A percentile compares a stretch with the other conserved stretches of the same genome.
phyloP scores from a whole-genome alignment of 2,888 invertebrate genomes.

The Netelia virgata region DNA sequence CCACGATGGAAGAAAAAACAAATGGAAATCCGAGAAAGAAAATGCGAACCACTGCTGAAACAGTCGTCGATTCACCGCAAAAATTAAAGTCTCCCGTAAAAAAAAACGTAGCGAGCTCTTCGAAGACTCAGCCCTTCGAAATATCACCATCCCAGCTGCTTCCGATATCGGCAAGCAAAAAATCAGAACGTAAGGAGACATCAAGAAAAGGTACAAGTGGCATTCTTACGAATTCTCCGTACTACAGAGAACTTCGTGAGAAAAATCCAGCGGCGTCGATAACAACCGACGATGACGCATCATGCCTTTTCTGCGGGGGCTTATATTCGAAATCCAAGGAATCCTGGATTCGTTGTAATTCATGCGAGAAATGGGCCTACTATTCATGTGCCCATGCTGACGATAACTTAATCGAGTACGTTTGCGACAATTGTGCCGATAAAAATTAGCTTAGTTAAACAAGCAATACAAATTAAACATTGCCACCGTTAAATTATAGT shows the following conservation, averaged over 20 bases:
- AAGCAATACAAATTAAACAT: constrained; percentile 53
- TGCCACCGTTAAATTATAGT: constrained; percentile 55
- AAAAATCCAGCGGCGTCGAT: constrained; percentile 26
- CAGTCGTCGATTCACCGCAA: constrained; percentile 54
- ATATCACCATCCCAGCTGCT: constrained; percentile 19
- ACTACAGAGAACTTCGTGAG: constrained; percentile 32
- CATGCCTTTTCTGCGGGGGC: constrained; percentile 1
- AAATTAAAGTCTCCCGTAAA: constrained; percentile 53
- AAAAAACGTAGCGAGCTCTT: constrained; percentile 35
- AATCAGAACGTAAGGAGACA: constrained; percentile 34
- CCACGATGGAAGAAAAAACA: constrained; percentile 51
- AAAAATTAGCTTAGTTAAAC: constrained; percentile 47
- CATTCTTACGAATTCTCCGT: constrained; percentile 33
- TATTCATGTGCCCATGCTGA: constrained; percentile 36
- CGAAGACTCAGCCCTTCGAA: constrained; percentile 13
- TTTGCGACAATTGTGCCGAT: constrained; percentile 49
- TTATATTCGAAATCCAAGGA: constrained; percentile 9
- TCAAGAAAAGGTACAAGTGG: constrained; percentile 26
- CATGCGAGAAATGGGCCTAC: constrained; percentile 8
- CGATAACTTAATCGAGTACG: constrained; percentile 52
- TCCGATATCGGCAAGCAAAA: constrained; percentile 25
- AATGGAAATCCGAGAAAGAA: constrained; percentile 49
- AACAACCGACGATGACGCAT: constrained; percentile 15
- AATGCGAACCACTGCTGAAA: constrained; percentile 55
- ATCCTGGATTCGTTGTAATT: constrained; percentile 23